Percentiles rank a stretch among this genome's conserved stretches.
phyloP scores from a whole-genome alignment of 2,113 vertebrate genomes.

The Myrmophylax atrothorax region DNA sequence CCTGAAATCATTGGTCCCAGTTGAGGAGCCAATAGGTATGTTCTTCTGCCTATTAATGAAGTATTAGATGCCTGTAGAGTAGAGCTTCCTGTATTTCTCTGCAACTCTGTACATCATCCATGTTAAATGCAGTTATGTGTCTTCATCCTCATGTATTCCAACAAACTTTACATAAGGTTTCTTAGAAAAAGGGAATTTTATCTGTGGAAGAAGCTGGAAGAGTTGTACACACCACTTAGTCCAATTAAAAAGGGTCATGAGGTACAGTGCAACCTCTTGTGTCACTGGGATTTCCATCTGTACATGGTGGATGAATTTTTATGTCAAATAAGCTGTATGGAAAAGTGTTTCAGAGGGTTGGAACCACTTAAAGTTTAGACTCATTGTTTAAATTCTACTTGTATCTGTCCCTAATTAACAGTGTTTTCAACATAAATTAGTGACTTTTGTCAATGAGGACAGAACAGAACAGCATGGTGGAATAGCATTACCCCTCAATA shows the following conservation, averaged over 20 bases:
- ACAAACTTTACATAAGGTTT: background rate
- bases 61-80: background rate
- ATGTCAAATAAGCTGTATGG: background rate
- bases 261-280: background rate
- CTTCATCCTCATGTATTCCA: background rate
- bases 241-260: background rate
- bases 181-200: background rate
- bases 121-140: background rate
- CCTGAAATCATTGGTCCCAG: conserved; percentile 88
- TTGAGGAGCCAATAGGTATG: conserved; percentile 90
- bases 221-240: background rate
- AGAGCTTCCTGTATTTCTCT: background rate
- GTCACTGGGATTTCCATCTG: background rate
- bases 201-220: background rate
- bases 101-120: background rate
- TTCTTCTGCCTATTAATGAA: background rate
- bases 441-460: background rate
- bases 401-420: background rate
- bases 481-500: accelerated
- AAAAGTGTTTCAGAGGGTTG: background rate
- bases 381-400: background rate
- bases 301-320: background rate
- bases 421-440: background rate
- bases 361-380: background rate
- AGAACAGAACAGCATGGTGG: background rate